phyloP scores from a whole-genome alignment of 1,140 invertebrate genomes.

The Notospermus geniculatus region DNA sequence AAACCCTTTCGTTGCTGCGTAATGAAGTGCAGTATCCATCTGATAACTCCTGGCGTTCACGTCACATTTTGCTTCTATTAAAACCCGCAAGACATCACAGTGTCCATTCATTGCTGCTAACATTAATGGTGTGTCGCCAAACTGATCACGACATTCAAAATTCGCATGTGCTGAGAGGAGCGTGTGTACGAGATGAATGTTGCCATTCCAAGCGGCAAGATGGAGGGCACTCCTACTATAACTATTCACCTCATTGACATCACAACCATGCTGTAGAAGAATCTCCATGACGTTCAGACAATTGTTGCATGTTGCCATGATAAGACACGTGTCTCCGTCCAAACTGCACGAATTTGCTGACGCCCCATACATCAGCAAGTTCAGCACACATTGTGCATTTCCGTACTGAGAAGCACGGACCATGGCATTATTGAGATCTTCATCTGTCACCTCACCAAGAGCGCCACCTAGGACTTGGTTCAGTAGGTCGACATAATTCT shows the following conservation, averaged over 20 bases:
- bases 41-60: slow-evolving; percentile 50
- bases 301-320: slow-evolving; percentile 80
- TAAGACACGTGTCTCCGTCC: slow-evolving; percentile 85
- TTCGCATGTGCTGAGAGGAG: slow-evolving; percentile 31
- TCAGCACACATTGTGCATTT: not conserved
- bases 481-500: slow-evolving; percentile 8
- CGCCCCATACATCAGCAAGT: not conserved
- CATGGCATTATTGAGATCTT: not conserved
- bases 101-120: slow-evolving; percentile 49
- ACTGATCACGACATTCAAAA: slow-evolving; percentile 29
- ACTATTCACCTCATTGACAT: slow-evolving; percentile 51
- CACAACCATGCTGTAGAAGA: slow-evolving; percentile 69
- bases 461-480: not conserved
- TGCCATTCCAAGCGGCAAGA: slow-evolving; percentile 50
- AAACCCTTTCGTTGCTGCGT: slow-evolving; percentile 54
- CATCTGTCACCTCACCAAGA: not conserved
- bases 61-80: slow-evolving; percentile 43
- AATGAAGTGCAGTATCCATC: slow-evolving; percentile 49
- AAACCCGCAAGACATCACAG: slow-evolving; percentile 33
- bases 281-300: slow-evolving; percentile 80
- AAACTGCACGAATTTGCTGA: slow-evolving; percentile 63
- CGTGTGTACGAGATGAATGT: slow-evolving; percentile 32
- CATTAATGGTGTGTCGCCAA: slow-evolving; percentile 50
- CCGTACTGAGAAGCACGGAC: not conserved
- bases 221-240: slow-evolving; percentile 52